phyloP scores from a whole-genome alignment of 2,888 invertebrate genomes.

The Dioctria linearis region DNA sequence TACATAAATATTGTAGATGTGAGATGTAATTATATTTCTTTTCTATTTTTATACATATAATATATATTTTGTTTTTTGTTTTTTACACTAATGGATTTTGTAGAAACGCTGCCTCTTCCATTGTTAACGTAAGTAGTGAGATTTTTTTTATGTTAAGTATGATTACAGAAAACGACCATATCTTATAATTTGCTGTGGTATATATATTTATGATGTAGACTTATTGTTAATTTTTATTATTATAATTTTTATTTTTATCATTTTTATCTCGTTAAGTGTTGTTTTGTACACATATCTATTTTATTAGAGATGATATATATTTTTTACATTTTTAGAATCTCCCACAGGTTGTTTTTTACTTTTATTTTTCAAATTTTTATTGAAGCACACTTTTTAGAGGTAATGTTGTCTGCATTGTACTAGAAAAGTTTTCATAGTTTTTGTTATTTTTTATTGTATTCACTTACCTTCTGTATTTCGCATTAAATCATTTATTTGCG shows the following conservation, averaged over 20 bases:
- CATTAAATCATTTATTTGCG: too few species aligned
- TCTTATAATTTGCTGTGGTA: conserved; percentile 47
- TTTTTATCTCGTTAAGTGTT: conserved; percentile 1
- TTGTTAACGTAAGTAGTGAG: conserved; percentile 25
- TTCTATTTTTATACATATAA: neutral
- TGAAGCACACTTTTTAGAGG: too few species aligned
- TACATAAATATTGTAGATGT: neutral
- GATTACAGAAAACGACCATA: conserved; percentile 19
- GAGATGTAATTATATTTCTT: neutral
- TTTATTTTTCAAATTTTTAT: too few species aligned
- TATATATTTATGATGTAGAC: conserved; percentile 28
- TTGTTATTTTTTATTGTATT: too few species aligned
- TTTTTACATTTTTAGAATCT: too few species aligned
- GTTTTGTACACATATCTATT: conserved; percentile 39
- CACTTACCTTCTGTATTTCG: too few species aligned
- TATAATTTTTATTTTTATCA: conserved; percentile 19
- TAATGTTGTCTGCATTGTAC: too few species aligned
- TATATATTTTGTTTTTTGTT: too few species aligned
- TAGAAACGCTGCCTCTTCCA: neutral
- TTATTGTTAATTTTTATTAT: conserved; percentile 37
- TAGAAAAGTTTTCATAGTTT: too few species aligned
- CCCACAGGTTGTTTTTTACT: too few species aligned
- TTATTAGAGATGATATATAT: conserved; percentile 15
- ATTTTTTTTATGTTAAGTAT: neutral
- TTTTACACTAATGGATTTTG: neutral